These are phyloP conservation scores for Pipra filicauda DNA, from an alignment of 2,113 vertebrate genomes.

Conservation along the genomic window DNA sequence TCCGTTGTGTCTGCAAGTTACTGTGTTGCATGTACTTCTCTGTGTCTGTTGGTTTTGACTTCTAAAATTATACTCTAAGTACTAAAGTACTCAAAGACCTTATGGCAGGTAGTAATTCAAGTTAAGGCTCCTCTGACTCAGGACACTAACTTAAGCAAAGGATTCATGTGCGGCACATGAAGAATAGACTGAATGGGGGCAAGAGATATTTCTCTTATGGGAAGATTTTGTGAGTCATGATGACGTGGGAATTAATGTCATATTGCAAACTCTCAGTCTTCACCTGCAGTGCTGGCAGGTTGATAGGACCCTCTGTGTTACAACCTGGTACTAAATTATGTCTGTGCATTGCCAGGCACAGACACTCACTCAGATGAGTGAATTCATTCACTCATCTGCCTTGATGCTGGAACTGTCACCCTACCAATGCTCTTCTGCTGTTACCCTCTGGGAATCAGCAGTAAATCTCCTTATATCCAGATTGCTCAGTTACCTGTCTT, in stretches of 20 bases:
- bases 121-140: neutral
- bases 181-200: neutral
- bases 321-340: neutral
- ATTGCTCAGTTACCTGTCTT: neutral
- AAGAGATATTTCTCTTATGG: neutral
- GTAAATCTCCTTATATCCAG: neutral
- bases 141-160: neutral
- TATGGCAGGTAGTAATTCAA: constrained; percentile 8
- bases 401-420: neutral
- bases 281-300: neutral
- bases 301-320: neutral
- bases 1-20: neutral
- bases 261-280: neutral
- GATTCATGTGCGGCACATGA: neutral
- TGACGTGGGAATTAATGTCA: neutral
- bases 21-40: neutral
- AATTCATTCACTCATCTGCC: neutral
- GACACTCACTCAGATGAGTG: too few species aligned
- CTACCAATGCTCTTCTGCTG: neutral
- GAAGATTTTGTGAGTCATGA: neutral
- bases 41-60: neutral
- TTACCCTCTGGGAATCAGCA: neutral
- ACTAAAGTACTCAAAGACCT: neutral
- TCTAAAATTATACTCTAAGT: neutral
- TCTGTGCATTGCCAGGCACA: neutral